A percentile compares a stretch with the other conserved stretches of the same genome.
Conservation (phyloP, 2,113 vertebrate species). For the Carollia perspicillata region DNA sequence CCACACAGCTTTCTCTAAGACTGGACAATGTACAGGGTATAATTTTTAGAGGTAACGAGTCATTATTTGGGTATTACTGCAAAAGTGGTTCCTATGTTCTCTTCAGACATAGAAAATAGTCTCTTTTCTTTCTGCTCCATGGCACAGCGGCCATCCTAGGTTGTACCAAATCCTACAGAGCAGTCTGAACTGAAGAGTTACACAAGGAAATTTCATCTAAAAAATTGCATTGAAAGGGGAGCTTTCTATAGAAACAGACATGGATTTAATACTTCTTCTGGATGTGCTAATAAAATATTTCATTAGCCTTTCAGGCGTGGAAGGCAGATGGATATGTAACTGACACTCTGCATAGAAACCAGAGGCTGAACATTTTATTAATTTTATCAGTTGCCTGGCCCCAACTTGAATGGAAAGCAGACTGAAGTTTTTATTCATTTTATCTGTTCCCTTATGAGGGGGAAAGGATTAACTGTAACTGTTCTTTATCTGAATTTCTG, state of each 20-base stretch:
- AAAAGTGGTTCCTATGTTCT: not conserved
- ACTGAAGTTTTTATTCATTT: conserved; percentile 51
- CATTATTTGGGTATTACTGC: not conserved
- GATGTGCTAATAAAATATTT: conserved; percentile 52
- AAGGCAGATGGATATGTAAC: conserved; percentile 41
- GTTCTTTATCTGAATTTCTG: conserved; percentile 40
- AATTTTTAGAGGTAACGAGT: not conserved
- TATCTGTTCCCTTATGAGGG: conserved; percentile 48
- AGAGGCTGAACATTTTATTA: conserved; percentile 47
- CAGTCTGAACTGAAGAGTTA: not conserved
- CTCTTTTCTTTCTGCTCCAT: not conserved
- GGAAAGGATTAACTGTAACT: conserved; percentile 57
- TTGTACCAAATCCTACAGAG: conserved; percentile 17
- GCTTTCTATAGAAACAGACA: conserved; percentile 42
- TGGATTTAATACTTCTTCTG: conserved; percentile 54
- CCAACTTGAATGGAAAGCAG: conserved; percentile 56
- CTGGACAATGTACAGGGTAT: not conserved
- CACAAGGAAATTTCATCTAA: conserved; percentile 15
- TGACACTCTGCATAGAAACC: conserved; percentile 42
- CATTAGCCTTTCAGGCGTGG: conserved; percentile 38
- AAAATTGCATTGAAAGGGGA: conserved; percentile 10
- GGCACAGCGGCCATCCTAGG: not conserved
- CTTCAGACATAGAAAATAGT: not conserved
- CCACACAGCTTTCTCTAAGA: not conserved
- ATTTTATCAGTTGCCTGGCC: conserved; percentile 47